Base-by-base conservation (phyloP, 2,888 invertebrate genomes). In the Pollenia griseotomentosa region DNA sequence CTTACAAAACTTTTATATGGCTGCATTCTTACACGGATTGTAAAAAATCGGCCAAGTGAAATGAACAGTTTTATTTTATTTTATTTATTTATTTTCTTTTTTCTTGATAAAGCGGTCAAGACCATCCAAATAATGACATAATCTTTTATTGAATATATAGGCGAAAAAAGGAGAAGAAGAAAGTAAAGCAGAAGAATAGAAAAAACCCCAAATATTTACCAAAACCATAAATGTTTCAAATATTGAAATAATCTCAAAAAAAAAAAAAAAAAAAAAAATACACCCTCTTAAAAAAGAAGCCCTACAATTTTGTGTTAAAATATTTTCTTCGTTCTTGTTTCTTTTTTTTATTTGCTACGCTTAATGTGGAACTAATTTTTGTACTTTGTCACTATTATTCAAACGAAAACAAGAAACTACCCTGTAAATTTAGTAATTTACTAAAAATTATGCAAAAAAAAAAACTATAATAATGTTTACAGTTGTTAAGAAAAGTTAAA, bases 1-100 rank as follows among this genome's bases (percentile, higher is more conserved):
- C 42, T 53, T 51, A 65, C n/a, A 19, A 73, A 73, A 82, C 33
- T 75, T 70, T 83, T 75, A 9, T 83, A 86, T 86, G 86, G 86
- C 83, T 86, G 83, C 83, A n/a, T 48, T 33, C 55, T 48, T 19
- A 23, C 44, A 59, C 66, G 16, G 33, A 23, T 23, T 6, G 19
- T 33, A 33, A 33, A 59, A 57, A 16, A 48, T 16, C 68, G 23
- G 23, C 59, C 68, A 81, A 73, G 46, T 59, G 78, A 33, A 82
- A 59, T 66, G 66, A 59, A 57, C 65, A 65, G 23, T 46, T 33
- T 33, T 33, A 33, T 33, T 33, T 33, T 33, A 33, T 33, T 19
- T 19, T 19, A 19, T 23, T 23, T 23, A 23, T 33, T 33, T 33
- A 33, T 33, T 6, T 33, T 33, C 6, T 33, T 33, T 33, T 71